phyloP scores from a whole-genome alignment of 2,888 invertebrate species.

The Bombylius major region DNA sequence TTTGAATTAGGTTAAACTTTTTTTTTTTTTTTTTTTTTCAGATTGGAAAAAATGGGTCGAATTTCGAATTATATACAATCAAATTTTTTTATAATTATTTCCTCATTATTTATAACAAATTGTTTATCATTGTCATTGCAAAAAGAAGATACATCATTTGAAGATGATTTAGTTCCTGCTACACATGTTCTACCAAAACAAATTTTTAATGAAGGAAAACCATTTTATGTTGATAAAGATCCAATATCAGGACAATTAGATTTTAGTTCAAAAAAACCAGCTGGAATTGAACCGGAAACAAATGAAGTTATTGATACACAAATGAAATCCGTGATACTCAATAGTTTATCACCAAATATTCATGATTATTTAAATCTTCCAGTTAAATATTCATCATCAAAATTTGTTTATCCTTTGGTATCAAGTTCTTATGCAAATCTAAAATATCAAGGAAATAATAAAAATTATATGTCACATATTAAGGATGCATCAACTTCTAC shows the following conservation, averaged over 20 bases:
- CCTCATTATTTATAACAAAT: background rate
- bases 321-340: constrained; percentile 44
- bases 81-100: no score
- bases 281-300: constrained; percentile 30
- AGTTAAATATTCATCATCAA: constrained; percentile 52
- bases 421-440: constrained; percentile 60
- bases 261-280: constrained; percentile 43
- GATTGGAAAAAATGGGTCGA: no score
- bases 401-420: constrained; percentile 55
- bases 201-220: constrained; percentile 55
- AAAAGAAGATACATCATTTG: constrained; percentile 10
- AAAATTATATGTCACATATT: constrained; percentile 40
- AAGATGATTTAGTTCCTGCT: constrained; percentile 29
- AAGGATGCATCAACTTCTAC: constrained; percentile 32
- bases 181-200: constrained; percentile 40
- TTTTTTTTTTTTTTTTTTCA: no score
- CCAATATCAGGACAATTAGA: constrained; percentile 53
- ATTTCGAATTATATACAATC: no score
- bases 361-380: constrained; percentile 57
- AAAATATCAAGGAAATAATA: constrained; percentile 52
- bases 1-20: no score
- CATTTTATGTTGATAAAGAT: constrained; percentile 56
- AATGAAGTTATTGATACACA: constrained; percentile 37
- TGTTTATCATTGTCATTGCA: background rate
- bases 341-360: constrained; percentile 48